A percentile compares a stretch with the other conserved stretches of the same genome.
phyloP scores from a whole-genome alignment of 2,888 invertebrate genomes.

The Geophilus truncorum region DNA sequence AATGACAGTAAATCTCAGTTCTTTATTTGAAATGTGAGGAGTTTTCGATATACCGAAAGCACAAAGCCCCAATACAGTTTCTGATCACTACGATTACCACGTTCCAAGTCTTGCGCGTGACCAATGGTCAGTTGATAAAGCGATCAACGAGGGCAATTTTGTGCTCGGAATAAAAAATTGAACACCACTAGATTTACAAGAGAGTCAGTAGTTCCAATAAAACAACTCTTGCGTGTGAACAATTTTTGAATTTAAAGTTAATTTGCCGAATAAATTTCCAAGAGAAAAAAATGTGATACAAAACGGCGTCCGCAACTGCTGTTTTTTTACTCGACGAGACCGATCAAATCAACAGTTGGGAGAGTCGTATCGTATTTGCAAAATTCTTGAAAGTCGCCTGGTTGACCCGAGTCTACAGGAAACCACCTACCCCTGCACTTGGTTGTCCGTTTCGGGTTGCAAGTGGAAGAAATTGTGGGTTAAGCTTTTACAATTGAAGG shows the following conservation, averaged over 20 bases:
- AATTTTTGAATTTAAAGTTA: background rate
- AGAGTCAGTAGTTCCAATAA: background rate
- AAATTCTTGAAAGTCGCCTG: conserved; percentile 19
- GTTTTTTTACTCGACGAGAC: conserved; percentile 12
- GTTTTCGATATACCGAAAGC: background rate
- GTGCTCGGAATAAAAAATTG: conserved; percentile 13
- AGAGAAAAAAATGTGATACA: background rate
- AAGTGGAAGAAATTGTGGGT: background rate
- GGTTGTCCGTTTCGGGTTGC: conserved; percentile 15
- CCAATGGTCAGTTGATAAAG: conserved; percentile 27
- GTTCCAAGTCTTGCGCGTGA: conserved; percentile 16
- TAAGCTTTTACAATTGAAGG: conserved; percentile 13
- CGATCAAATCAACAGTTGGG: conserved; percentile 22
- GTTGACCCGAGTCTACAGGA: conserved; percentile 7
- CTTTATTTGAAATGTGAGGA: background rate
- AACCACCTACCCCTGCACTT: conserved; percentile 7
- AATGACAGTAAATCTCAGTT: background rate
- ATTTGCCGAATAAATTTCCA: too few species aligned
- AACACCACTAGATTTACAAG: background rate
- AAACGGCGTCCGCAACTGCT: background rate
- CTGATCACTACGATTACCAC: conserved; percentile 27
- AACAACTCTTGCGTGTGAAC: background rate
- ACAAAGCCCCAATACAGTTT: background rate
- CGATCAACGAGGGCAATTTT: conserved; percentile 25
- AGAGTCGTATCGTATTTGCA: conserved; percentile 4